phyloP scores from a whole-genome alignment of 2,888 invertebrate genomes.

The Metallyticus violacea region DNA sequence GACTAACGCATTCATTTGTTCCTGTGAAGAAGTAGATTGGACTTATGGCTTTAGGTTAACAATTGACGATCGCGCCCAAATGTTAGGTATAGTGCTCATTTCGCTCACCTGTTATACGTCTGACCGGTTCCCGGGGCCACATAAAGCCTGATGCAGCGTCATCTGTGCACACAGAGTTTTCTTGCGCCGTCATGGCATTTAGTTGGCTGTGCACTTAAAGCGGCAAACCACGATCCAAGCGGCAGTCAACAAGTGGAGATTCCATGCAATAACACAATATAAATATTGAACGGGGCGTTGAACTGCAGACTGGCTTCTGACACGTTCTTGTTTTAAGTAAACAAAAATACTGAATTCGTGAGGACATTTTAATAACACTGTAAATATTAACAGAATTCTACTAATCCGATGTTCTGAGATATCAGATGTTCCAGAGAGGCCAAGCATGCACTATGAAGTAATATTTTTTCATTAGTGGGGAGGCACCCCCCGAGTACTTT shows the following conservation, averaged over 20 bases:
- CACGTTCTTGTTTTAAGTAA: background rate
- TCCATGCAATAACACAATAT: background rate
- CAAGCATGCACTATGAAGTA: background rate
- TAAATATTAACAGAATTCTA: background rate
- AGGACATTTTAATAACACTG: background rate
- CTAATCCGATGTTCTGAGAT: background rate
- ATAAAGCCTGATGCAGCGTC: background rate
- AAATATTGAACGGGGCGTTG: slow-evolving; percentile 4
- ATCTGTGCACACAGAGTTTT: background rate
- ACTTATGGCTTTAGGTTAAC: no score
- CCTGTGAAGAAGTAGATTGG: no score
- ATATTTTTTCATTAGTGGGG: no score
- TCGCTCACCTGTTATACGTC: background rate
- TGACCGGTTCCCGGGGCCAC: background rate
- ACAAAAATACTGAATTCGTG: background rate
- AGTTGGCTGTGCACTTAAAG: slow-evolving; percentile 4
- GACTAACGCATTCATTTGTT: no score
- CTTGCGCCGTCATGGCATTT: slow-evolving; percentile 9
- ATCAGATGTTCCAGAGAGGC: background rate
- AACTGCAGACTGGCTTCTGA: background rate
- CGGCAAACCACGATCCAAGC: background rate
- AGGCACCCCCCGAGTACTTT: no score
- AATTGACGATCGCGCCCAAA: background rate
- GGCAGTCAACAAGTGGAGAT: no score
- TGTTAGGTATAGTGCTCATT: background rate